These are phyloP conservation scores for Heliconius hermathena DNA, from an alignment of 1,140 invertebrate genomes.

Conservation along the genomic window DNA sequence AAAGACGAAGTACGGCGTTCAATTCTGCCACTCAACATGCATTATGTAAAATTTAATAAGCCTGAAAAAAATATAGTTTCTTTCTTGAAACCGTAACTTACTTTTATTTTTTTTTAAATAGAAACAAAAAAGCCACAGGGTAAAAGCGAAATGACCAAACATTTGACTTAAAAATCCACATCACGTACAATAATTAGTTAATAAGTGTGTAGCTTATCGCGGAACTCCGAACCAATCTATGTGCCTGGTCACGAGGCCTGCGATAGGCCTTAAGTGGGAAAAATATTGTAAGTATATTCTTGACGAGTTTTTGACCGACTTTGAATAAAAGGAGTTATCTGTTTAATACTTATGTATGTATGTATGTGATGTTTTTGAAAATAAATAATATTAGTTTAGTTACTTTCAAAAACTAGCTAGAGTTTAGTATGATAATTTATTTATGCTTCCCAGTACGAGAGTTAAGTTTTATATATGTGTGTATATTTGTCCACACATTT, in stretches of 20 bases:
- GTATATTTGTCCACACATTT: too few species aligned
- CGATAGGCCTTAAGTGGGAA: slow-evolving; percentile 43
- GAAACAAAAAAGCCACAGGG: not conserved
- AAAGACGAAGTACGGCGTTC: too few species aligned
- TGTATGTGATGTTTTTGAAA: too few species aligned
- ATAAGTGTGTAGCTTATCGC: slow-evolving; percentile 53
- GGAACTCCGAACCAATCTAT: slow-evolving; percentile 46
- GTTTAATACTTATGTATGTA: not conserved
- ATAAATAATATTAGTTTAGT: not conserved
- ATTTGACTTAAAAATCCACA: slow-evolving; percentile 39
- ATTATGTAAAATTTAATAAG: too few species aligned
- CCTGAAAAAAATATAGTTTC: too few species aligned
- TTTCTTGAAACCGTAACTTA: too few species aligned
- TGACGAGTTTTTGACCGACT: too few species aligned
- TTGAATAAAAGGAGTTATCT: not conserved
- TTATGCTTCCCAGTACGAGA: not conserved
- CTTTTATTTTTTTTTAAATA: not conserved
- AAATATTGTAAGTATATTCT: not conserved
- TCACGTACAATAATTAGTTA: slow-evolving; percentile 56
- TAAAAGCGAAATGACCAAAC: slow-evolving; percentile 15
- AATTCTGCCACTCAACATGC: not conserved
- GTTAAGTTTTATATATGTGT: too few species aligned
- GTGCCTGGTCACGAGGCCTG: slow-evolving; percentile 42
- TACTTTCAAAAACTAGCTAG: too few species aligned
- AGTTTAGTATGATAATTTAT: not conserved